Base-by-base conservation (phyloP, 2,113 vertebrate species). In the Anhinga rufa region DNA sequence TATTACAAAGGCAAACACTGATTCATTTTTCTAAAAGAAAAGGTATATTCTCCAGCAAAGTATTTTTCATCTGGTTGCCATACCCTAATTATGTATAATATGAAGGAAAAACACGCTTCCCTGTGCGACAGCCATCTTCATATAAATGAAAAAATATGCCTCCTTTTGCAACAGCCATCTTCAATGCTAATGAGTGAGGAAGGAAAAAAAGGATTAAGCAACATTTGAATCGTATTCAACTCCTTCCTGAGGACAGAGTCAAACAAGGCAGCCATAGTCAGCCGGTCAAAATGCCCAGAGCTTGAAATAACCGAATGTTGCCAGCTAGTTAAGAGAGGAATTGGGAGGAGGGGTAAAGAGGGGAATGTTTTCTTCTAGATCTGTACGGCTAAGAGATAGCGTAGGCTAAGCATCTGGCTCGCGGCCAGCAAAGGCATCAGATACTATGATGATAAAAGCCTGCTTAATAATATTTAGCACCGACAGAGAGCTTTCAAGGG, bases 401-500 rank as follows among this genome's bases (percentile, higher is more conserved):
- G 77, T 91, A 92, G 90, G 80, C 77, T 93, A 94, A 89, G 83
- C 77, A 65, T 26, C 22, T 84, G 96, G 92, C 88, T 92, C 4
- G 3, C 70, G 85, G 95, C 88, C 93, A 96, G 82, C 60, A 86
- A 88, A 88, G 51, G 65, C 90, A 95, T 88, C 80, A 75, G 76
- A 86, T 93, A 85, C 69, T 79, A 82, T 8, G 40, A 62, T 46
- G 65, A 38, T 93, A 93, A 96, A 93, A 96, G 83, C 83, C 40
- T 87, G 26, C 15, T 92, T 88, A 81, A 74, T 93, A 90, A 91
- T 44, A 66, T 62, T 93, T 85, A 88, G 78, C 54, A 62, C n/a
- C 1, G 17, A 74, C 68, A 92, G 91, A 91, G 18, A 49, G 82
- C 55, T 95, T 96, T 94, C 87, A 89, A 89, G 81, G 69, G 79